These are phyloP conservation scores for Elanus axillaris DNA, from an alignment of 2,113 vertebrate genomes.

Conservation along the genomic window DNA sequence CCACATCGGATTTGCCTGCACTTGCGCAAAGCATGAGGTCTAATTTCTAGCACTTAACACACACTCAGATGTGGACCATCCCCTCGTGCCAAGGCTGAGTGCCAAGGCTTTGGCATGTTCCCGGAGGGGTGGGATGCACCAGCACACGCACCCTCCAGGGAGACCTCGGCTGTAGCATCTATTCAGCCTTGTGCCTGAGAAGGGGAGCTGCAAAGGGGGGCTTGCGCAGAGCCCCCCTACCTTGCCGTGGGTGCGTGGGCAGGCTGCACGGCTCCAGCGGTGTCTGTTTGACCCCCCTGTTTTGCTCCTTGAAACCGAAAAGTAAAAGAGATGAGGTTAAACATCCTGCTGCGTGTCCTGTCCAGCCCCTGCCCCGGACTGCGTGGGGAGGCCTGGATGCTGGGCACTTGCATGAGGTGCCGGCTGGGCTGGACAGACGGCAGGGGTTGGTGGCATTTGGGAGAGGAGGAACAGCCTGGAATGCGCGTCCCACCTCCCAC, in stretches of 20 bases:
- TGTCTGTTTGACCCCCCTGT: not conserved
- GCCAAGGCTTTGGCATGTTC: not conserved
- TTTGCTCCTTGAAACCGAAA: not conserved
- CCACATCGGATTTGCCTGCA: not conserved
- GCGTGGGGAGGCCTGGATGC: no score
- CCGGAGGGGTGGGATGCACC: not conserved
- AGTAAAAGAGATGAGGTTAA: not conserved
- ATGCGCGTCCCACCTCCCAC: not conserved
- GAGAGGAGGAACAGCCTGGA: not conserved
- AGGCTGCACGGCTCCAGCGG: not conserved
- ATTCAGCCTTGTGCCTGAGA: not conserved
- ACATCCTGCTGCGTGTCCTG: not conserved
- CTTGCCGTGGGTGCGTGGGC: not conserved
- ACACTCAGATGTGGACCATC: not conserved
- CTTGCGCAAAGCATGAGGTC: not conserved
- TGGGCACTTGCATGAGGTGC: not conserved
- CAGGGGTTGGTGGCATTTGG: not conserved
- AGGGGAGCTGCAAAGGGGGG: rapidly evolving
- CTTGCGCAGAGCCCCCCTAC: not conserved
- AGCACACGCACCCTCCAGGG: rapidly evolving
- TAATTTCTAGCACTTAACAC: not conserved
- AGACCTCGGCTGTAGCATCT: not conserved
- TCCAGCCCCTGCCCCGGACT: not conserved
- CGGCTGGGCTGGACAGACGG: not conserved
- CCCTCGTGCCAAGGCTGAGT: not conserved